Evolutionary conservation across 2,888 invertebrate species (phyloP), one percentile per base, ranked within the genome.

Genomic region (Notodonta ziczac): DNA sequence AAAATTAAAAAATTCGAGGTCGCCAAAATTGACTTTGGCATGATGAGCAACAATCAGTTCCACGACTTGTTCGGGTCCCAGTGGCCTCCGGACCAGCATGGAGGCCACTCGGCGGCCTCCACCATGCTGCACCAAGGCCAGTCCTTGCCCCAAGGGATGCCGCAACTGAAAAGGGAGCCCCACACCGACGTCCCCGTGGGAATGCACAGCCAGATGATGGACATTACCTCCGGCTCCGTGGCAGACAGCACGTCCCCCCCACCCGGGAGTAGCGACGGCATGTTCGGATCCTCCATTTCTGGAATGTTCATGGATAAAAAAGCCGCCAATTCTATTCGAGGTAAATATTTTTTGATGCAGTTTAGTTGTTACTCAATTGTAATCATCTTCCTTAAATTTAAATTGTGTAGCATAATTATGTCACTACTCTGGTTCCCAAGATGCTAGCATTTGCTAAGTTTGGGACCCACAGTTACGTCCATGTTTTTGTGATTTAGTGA

Each of bases 251-350:
- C 95, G 10, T 95, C 95, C 0, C 95, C 95, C 0, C 95, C 95
- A 0, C 94, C 95, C 0, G 90, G 91, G 13, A 86, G 84, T 73
- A 87, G 88, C 65, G 92, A 92, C 53, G 89, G 89, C n/a, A 89
- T 93, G 85, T 89, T 90, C 68, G 90, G 92, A 57, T 86, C 94
- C 0, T 88, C 90, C 0, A 85, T 94, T 63, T 85, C 90, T 32
- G 90, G 89, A 42, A 90, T 93, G 90, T 94, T 94, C 62, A 94
- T 95, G 86, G 95, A 95, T 73, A 93, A 94, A 83, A 95, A 95
- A 83, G 94, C 93, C 65, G 95, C 95, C 60, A 96, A 96, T 83
- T 95, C 95, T 58, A 96, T 96, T 71, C 89, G 96, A 95, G 96
- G 96, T 96, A 56, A 56, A 0, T 56, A 5, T 44, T 24, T 56